Evolutionary conservation across 2,888 invertebrate species (phyloP).

Genomic region (Phengaris alcon): DNA sequence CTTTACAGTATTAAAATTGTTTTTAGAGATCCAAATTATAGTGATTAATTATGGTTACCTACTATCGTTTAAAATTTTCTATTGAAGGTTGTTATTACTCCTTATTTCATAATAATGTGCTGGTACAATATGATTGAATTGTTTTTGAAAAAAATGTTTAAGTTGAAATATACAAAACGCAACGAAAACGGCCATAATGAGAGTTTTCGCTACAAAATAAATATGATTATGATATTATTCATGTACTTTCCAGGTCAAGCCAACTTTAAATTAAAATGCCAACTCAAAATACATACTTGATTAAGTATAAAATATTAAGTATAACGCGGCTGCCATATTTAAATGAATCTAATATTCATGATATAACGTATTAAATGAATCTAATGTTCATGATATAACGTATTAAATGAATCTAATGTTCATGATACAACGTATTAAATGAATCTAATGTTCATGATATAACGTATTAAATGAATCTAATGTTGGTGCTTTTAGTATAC

Average conservation of each 20-base stretch:
- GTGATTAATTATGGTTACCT: background rate
- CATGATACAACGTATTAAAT: background rate
- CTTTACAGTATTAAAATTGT: slow-evolving; percentile 2
- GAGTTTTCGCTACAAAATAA: no score
- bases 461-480: background rate
- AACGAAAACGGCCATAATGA: no score
- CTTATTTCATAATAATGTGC: background rate
- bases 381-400: background rate
- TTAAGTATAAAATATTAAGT: background rate
- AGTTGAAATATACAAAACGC: no score
- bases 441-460: background rate
- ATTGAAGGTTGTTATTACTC: background rate
- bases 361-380: background rate
- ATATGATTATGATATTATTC: no score
- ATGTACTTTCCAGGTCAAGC: no score
- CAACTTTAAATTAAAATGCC: no score
- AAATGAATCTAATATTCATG: background rate
- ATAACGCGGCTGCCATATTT: slow-evolving; percentile 6
- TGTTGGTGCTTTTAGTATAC: background rate
- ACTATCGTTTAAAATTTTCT: background rate
- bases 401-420: background rate
- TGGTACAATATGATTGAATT: no score
- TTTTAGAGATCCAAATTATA: background rate
- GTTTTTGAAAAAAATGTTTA: no score
- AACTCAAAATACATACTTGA: no score